These are phyloP conservation scores for Drosophila cognata DNA, from an alignment of 2,888 invertebrate genomes.

Conservation along the genomic window DNA sequence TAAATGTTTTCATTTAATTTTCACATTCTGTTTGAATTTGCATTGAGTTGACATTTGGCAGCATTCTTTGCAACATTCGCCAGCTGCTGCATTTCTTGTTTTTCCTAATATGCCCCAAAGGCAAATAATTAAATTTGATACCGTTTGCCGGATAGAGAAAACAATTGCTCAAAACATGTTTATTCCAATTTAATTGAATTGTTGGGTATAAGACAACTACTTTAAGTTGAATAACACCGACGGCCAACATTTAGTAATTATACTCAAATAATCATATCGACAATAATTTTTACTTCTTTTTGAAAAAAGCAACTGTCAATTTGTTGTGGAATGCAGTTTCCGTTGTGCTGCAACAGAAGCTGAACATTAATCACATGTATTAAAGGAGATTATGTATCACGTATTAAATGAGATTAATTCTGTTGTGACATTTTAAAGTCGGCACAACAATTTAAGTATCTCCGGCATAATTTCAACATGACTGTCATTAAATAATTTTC, in stretches of 20 bases:
- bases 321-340: background rate
- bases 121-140: background rate
- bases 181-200: background rate
- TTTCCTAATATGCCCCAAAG: background rate
- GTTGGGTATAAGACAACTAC: background rate
- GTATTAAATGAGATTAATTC: background rate
- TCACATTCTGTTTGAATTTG: constrained; percentile 40
- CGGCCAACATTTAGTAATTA: background rate
- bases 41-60: constrained; percentile 60
- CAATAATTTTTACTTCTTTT: background rate
- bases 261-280: background rate
- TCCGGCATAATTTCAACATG: background rate
- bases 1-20: constrained; percentile 14
- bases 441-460: background rate
- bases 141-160: background rate
- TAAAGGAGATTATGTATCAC: background rate
- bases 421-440: background rate
- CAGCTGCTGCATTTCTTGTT: constrained; percentile 18
- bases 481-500: background rate
- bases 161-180: background rate
- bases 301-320: constrained; percentile 2
- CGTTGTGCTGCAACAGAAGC: background rate
- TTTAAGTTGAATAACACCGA: background rate
- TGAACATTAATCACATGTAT: background rate
- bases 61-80: constrained; percentile 7